A percentile compares a stretch with the other conserved stretches of the same genome.
phyloP scores from a whole-genome alignment of 2,797 vertebrate species.

The Muscicapa striata region DNA sequence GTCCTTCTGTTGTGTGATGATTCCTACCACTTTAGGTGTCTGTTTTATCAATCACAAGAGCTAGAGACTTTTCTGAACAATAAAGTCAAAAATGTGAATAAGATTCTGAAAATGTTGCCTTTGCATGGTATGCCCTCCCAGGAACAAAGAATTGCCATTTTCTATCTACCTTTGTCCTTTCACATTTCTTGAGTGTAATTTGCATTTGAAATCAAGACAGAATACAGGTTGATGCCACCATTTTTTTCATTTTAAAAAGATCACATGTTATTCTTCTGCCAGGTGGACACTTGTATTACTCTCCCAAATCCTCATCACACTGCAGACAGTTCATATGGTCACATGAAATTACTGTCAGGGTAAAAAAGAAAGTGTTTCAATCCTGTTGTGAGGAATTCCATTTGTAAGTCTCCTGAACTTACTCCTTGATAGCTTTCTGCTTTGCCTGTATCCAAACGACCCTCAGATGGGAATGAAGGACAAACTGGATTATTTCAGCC shows the following conservation, averaged over 20 bases:
- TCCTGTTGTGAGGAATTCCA: not conserved
- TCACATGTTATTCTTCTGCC: not conserved
- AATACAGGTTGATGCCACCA: not conserved
- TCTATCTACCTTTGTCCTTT: not conserved
- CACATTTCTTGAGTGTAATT: not conserved
- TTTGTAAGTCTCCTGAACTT: not conserved
- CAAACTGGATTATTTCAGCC: not conserved
- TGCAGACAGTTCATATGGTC: not conserved
- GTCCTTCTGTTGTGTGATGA: conserved; percentile 18
- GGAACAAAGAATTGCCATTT: not conserved
- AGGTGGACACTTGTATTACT: not conserved
- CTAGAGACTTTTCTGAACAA: not conserved
- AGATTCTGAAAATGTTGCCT: conserved; percentile 1
- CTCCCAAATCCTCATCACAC: not conserved
- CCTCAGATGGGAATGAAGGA: not conserved
- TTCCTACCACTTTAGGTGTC: conserved; percentile 1
- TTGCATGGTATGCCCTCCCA: not conserved
- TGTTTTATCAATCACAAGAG: not conserved
- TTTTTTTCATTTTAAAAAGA: not conserved
- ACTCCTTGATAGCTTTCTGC: not conserved
- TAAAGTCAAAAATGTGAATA: not conserved
- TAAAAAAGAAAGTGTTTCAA: not conserved
- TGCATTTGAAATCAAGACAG: not conserved
- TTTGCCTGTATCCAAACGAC: not conserved
- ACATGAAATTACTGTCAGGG: not conserved